A percentile compares a stretch with the other conserved stretches of the same genome.
Evolutionary conservation across 2,888 invertebrate genomes (phyloP).

Genomic region (Drymonia ruficornis): DNA sequence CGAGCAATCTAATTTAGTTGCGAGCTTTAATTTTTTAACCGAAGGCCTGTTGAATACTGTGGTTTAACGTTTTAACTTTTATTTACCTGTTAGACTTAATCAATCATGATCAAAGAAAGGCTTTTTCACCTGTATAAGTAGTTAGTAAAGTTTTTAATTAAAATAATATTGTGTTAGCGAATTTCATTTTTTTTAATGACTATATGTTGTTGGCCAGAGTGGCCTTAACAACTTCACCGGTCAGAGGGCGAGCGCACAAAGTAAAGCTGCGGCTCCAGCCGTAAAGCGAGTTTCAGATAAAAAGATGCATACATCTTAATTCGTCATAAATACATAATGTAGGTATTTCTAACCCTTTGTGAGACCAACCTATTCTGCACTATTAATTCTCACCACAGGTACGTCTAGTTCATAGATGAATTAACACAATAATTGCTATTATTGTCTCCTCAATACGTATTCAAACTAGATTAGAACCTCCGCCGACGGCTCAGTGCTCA

Average conservation of each 20-base stretch:
- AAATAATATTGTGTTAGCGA: too few relatives aligned
- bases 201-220: too few relatives aligned
- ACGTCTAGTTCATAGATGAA: constrained; percentile 26
- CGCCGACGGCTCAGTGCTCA: constrained; percentile 36
- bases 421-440: constrained; percentile 34
- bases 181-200: too few relatives aligned
- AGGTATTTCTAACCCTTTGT: background rate
- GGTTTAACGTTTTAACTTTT: background rate
- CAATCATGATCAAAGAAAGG: too few relatives aligned
- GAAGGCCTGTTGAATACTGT: constrained; percentile 14
- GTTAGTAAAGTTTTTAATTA: too few relatives aligned
- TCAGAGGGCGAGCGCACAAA: too few relatives aligned
- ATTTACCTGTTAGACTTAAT: constrained; percentile 6
- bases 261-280: too few relatives aligned
- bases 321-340: background rate
- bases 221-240: too few relatives aligned
- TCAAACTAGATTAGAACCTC: constrained; percentile 20
- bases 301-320: too few relatives aligned
- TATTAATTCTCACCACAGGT: constrained; percentile 9
- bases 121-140: too few relatives aligned
- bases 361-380: background rate
- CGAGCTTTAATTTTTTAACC: constrained; percentile 7
- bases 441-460: constrained; percentile 25
- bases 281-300: too few relatives aligned
- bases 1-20: constrained; percentile 43